Percentiles rank a stretch among this genome's conserved stretches.
These are phyloP conservation scores for Platanista minor DNA, from an alignment of 2,113 vertebrate genomes.

Conservation along the genomic window DNA sequence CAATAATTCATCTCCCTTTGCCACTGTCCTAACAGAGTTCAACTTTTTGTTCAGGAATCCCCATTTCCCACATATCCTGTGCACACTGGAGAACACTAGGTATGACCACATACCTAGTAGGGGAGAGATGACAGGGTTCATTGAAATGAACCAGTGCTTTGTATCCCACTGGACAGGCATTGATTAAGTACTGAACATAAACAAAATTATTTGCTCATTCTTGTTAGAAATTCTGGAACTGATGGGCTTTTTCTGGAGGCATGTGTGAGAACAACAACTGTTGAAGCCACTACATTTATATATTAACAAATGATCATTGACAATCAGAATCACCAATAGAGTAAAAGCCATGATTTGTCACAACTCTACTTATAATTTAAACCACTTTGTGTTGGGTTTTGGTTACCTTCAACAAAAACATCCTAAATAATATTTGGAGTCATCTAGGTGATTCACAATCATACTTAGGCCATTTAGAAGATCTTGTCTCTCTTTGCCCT, in stretches of 20 bases:
- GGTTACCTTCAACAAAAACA: neutral
- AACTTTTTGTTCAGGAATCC: neutral
- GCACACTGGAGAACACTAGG: neutral
- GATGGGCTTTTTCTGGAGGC: neutral
- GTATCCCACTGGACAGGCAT: neutral
- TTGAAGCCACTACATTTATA: neutral
- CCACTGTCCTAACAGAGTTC: neutral
- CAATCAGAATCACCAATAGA: neutral
- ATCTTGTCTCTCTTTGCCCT: neutral
- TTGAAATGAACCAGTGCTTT: neutral
- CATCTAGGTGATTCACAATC: neutral
- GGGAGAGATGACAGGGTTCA: neutral
- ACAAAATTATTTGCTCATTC: neutral
- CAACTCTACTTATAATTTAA: neutral
- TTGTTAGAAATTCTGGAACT: neutral
- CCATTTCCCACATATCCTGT: neutral
- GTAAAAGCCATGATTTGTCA: neutral
- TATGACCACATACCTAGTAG: fast-evolving
- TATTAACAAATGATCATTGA: neutral
- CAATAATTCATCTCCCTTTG: neutral
- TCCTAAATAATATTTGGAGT: neutral
- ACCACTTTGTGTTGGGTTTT: neutral
- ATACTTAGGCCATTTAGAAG: neutral
- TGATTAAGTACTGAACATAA: neutral
- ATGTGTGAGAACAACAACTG: neutral